Base-by-base conservation (phyloP, 1,140 invertebrate genomes). In the Dendrolimus punctatus region DNA sequence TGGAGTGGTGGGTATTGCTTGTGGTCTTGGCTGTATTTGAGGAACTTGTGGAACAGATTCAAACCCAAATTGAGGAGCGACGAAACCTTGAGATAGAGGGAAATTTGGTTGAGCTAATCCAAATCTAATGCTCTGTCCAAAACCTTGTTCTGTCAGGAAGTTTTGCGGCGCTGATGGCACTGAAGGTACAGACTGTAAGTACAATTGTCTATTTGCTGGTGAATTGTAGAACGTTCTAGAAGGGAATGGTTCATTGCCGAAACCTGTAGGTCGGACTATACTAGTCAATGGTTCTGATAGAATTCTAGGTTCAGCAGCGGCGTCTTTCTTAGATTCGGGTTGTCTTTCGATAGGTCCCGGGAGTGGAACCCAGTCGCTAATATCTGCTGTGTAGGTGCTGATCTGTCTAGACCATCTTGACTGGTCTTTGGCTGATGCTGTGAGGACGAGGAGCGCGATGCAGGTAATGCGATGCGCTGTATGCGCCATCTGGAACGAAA, bases 361-460 rank as follows among this genome's bases (percentile, higher is more conserved):
- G 57, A 83, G 49, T n/a, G 76, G 83, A 5, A 84, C 75, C 83
- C 80, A 86, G 64, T 86, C 82, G 59, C 77, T 76, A 40, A 84
- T 80, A 55, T 86, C 80, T 9, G 82, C 62, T 23, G 80, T 84
- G 53, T 86, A 86, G 0, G 80, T 72, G 69, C 73, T 87, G 49
- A 82, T 89, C 51, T 82, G 80, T n/a, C 90, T 86, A 62, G 82
- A 87, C 68, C 84, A 86, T 60, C 86, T 76, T 39, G 88, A 81
- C 62, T 89, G 90, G 52, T 76, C 68, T 41, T 83, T 85, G 5
- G 80, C 85, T 38, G 87, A 85, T 46, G 87, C 87, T 38, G 58
- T 77, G 10, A 79, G 75, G 5, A 87, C 82, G 8, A 89, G 80
- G 49, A 87, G 72, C 8, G 76, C 81, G 53, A 89, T 77, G 58